Percentiles rank a stretch among this genome's conserved stretches.
phyloP scores from a whole-genome alignment of 2,888 invertebrate genomes.

The Chrysolina haemoptera region DNA sequence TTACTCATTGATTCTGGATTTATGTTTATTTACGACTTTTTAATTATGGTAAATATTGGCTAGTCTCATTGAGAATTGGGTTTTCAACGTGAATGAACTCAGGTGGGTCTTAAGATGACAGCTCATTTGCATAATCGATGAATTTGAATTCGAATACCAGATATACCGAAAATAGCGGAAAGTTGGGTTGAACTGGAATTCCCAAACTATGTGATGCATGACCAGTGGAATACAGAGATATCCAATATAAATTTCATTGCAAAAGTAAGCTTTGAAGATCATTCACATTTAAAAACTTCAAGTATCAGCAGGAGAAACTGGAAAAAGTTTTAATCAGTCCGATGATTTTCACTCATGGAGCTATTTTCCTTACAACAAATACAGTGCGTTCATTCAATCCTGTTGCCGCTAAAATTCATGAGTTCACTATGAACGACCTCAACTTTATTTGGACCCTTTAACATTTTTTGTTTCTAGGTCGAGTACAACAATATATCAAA shows the following conservation, averaged over 20 bases:
- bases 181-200: neutral
- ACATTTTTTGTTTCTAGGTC: too few species aligned
- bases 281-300: too few species aligned
- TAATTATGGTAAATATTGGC: slow-evolving; percentile 19
- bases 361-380: too few species aligned
- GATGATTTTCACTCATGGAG: too few species aligned
- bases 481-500: too few species aligned
- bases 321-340: too few species aligned
- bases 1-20: neutral
- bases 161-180: slow-evolving; percentile 10
- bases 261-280: too few species aligned
- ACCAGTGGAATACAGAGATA: neutral
- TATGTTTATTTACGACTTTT: slow-evolving; percentile 9
- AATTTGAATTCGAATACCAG: slow-evolving; percentile 10
- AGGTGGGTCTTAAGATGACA: slow-evolving; percentile 1
- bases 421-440: too few species aligned
- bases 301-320: too few species aligned
- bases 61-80: neutral
- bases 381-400: too few species aligned
- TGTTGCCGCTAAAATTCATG: too few species aligned
- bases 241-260: neutral
- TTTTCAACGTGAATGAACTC: slow-evolving; percentile 2
- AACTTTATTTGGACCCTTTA: too few species aligned
- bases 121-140: neutral
- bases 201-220: neutral